phyloP scores from a whole-genome alignment of 2,888 invertebrate species.

The Adelognathus sp. region DNA sequence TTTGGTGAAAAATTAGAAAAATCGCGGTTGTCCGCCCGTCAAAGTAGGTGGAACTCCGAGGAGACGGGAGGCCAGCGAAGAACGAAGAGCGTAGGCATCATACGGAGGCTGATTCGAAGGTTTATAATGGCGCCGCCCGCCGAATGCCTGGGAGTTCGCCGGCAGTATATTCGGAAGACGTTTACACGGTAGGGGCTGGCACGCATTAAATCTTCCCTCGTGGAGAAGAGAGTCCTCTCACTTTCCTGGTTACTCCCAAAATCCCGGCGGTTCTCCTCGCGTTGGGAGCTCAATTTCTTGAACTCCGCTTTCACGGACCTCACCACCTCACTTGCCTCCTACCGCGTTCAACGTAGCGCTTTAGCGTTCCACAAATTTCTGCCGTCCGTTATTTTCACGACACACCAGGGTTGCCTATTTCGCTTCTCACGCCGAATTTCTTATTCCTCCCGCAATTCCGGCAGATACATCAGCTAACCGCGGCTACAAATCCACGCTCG shows the following conservation, averaged over 20 bases:
- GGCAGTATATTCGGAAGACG: conserved; percentile 65
- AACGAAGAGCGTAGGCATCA: conserved; percentile 37
- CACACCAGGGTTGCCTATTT: background rate
- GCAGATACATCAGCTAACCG: conserved; percentile 27
- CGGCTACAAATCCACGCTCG: conserved; percentile 35
- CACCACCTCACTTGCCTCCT: conserved; percentile 11
- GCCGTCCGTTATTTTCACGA: conserved; percentile 21
- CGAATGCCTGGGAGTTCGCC: conserved; percentile 57
- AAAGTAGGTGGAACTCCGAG: background rate
- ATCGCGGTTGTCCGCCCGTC: too few species aligned
- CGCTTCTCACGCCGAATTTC: conserved; percentile 3
- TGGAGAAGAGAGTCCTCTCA: conserved; percentile 49
- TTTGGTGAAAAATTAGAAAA: too few species aligned
- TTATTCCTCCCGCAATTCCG: background rate
- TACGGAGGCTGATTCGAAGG: conserved; percentile 52
- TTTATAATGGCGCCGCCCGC: conserved; percentile 64
- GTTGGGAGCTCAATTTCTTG: conserved; percentile 3
- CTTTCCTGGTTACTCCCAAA: conserved; percentile 48
- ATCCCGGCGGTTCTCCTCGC: conserved; percentile 25
- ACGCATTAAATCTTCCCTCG: conserved; percentile 64
- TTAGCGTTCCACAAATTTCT: conserved; percentile 4
- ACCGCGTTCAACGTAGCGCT: conserved; percentile 31
- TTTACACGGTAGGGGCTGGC: conserved; percentile 66
- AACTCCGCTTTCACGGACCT: background rate
- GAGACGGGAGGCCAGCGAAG: conserved; percentile 14